Percentiles rank a stretch among this genome's conserved stretches.
These are phyloP conservation scores for Darevskia mixta DNA, from an alignment of 2,797 vertebrate genomes.

Conservation along the genomic window DNA sequence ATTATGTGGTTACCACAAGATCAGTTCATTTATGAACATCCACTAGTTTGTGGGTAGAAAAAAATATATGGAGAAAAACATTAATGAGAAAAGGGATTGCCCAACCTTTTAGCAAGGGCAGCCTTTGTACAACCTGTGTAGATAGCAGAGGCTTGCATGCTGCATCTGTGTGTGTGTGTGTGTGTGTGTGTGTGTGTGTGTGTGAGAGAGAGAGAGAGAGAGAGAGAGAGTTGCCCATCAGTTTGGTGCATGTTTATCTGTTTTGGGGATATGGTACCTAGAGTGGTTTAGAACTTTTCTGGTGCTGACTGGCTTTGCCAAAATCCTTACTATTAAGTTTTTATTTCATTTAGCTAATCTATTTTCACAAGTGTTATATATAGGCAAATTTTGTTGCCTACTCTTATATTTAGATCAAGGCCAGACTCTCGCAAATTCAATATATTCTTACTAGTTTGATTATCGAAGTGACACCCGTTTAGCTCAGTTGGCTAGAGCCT, in stretches of 20 bases:
- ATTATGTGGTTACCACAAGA: background rate
- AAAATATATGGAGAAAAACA: background rate
- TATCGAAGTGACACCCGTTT: background rate
- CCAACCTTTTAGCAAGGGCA: background rate
- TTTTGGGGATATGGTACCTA: background rate
- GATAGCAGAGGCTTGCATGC: background rate
- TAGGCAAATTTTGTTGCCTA: background rate
- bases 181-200: no score
- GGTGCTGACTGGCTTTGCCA: background rate
- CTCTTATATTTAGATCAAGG: background rate
- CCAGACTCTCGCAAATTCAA: background rate
- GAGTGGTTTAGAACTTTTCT: background rate
- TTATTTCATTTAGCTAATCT: constrained; percentile 2
- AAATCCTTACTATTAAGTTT: background rate
- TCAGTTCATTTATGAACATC: background rate
- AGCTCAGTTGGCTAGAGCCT: no score
- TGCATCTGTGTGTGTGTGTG: background rate
- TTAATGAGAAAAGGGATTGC: background rate
- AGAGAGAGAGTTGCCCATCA: no score
- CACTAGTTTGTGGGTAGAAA: background rate
- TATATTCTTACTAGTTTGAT: background rate
- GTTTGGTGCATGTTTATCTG: background rate
- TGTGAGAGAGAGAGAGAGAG: no score
- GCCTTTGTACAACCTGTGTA: background rate
- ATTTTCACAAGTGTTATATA: background rate